These are phyloP conservation scores for Chunga burmeisteri DNA, from an alignment of 2,113 vertebrate genomes.

Conservation along the genomic window DNA sequence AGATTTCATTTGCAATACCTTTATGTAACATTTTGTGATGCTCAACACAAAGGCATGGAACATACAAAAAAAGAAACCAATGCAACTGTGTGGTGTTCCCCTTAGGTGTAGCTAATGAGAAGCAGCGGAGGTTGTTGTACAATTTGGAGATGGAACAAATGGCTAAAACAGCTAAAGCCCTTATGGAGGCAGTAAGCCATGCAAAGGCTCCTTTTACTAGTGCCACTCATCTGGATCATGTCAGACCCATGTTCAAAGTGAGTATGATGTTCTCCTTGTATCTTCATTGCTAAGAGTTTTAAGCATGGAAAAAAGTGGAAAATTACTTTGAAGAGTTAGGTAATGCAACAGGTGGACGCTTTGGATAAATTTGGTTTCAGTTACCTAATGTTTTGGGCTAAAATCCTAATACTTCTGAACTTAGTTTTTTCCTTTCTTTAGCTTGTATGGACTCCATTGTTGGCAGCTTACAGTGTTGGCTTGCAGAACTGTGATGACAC, in stretches of 20 bases:
- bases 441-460: conserved; percentile 93
- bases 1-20: not conserved
- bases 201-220: conserved; percentile 96
- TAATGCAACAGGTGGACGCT: not conserved
- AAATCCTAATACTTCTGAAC: not conserved
- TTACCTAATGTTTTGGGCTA: not conserved
- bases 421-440: conserved; percentile 53
- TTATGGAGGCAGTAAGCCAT: conserved; percentile 98
- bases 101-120: conserved; percentile 89
- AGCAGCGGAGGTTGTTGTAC: conserved; percentile 92
- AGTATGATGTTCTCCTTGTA: not conserved
- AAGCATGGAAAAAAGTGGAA: not conserved
- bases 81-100: not conserved
- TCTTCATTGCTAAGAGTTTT: not conserved
- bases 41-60: accelerated
- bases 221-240: conserved; percentile 94
- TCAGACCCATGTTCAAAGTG: conserved; percentile 98
- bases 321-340: not conserved
- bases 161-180: conserved; percentile 96
- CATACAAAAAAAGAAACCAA: not conserved
- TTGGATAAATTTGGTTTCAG: not conserved
- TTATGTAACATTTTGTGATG: not conserved
- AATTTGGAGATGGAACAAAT: conserved; percentile 99
- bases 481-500: conserved; percentile 97
- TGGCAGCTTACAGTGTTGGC: conserved; percentile 95